Evolutionary conservation across 2,888 invertebrate species (phyloP), one percentile per base, ranked within the genome.

Genomic region (Andrena chrysosceles): DNA sequence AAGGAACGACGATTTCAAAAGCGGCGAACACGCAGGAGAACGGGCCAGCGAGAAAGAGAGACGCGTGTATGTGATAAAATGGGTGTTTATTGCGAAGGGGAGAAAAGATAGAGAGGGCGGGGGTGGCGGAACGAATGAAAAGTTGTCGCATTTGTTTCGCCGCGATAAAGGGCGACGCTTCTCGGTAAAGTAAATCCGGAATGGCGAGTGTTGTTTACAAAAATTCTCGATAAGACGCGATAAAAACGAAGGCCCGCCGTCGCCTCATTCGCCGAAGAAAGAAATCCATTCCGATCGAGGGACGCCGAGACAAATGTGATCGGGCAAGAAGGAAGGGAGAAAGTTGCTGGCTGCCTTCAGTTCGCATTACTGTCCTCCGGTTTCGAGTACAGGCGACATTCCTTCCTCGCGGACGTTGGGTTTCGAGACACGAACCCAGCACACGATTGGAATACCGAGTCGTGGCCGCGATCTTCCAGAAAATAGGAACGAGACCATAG

Each of bases 401-500:
- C 31, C 31, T 56, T 54, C 42, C 42, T 26, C 26, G 35, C 16
- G 76, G 60, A 68, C 59, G 80, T 87, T 74, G 76, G 71, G 75
- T 87, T 81, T 83, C 85, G 75, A 68, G 76, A 82, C 83, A 79
- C 83, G 83, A 62, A 78, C 35, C 70, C 10, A n/a, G 77, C 67
- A 49, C 86, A 72, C 77, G 86, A 88, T 87, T 78, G 83, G 86
- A 88, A 87, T 88, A 82, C 86, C 59, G 67, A 77, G 68, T 67
- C 31, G 77, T 76, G 72, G 72, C 59, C 66, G 75, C 83, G 83
- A 87, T 91, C 91, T 91, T 91, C 90, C 89, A 88, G 91, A 91
- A 91, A 93, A 91, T 91, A 91, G 91, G 91, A 89, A 90, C 86
- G 89, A 87, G 85, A 82, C 74, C 59, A 8, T 49, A 63, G 59